Conservation (phyloP, 2,113 vertebrate species). For the Engystomops pustulosus region DNA sequence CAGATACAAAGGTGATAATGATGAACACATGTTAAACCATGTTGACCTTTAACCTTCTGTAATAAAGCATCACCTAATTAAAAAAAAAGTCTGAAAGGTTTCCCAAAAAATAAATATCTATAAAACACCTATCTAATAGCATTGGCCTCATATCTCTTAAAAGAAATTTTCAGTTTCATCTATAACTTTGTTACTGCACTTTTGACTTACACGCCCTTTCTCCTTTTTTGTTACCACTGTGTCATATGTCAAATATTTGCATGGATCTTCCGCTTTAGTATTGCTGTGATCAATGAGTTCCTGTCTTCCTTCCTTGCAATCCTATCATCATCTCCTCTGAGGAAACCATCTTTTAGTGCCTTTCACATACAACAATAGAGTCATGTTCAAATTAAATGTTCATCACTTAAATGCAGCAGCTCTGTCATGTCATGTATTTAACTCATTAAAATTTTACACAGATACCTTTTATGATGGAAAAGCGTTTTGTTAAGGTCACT, state of each 20-base stretch:
- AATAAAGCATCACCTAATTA: constrained; percentile 39
- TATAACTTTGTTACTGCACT: not conserved
- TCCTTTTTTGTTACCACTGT: not conserved
- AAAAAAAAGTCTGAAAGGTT: constrained; percentile 1
- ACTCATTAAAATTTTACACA: constrained; percentile 21
- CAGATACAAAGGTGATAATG: constrained; percentile 33
- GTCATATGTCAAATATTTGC: constrained; percentile 33
- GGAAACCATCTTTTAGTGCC: not conserved
- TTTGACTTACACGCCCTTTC: constrained; percentile 1
- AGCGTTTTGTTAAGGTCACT: not conserved
- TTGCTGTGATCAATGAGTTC: constrained; percentile 37
- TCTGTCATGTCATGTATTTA: not conserved
- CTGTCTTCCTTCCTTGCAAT: constrained; percentile 41
- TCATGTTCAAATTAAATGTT: constrained; percentile 20
- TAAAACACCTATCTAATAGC: not conserved
- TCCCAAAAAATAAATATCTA: not conserved
- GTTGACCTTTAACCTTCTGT: constrained; percentile 57
- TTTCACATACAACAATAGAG: constrained; percentile 32
- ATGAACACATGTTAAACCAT: constrained; percentile 56
- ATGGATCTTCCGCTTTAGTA: not conserved
- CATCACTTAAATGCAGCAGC: not conserved
- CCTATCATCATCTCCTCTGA: constrained; percentile 12
- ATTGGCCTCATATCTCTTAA: not conserved
- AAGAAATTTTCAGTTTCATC: not conserved
- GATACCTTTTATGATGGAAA: not conserved